Percentiles rank a stretch among this genome's conserved stretches.
These are phyloP conservation scores for Enteromius unitaeniatus DNA, from an alignment of 2,797 vertebrate species.

Conservation along the genomic window DNA sequence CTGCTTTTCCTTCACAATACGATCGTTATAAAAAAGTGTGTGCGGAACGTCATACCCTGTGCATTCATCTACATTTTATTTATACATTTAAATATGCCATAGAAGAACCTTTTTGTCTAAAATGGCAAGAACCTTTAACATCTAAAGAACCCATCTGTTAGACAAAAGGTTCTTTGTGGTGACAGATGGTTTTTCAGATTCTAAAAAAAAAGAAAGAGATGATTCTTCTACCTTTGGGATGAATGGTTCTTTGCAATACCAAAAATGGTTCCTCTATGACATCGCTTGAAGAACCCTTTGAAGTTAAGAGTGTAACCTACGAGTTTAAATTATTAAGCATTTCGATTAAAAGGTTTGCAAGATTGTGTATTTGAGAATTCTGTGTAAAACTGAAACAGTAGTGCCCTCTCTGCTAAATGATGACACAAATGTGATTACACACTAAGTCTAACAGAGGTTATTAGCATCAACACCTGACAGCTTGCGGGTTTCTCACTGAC, in stretches of 20 bases:
- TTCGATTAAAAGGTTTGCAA: not conserved
- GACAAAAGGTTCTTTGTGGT: too few species aligned
- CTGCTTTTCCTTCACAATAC: not conserved
- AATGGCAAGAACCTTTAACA: too few species aligned
- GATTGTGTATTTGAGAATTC: not conserved
- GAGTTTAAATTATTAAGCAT: not conserved
- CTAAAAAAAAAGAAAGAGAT: too few species aligned
- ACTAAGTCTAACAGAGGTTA: not conserved
- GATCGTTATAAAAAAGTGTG: not conserved
- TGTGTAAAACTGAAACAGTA: not conserved
- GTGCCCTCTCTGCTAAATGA: not conserved
- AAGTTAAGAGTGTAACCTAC: not conserved
- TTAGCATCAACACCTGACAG: not conserved
- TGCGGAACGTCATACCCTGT: not conserved
- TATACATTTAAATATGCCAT: too few species aligned
- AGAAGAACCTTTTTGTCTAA: too few species aligned
- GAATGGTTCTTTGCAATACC: too few species aligned
- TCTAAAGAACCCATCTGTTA: too few species aligned
- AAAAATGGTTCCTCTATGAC: too few species aligned
- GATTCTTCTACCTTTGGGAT: too few species aligned
- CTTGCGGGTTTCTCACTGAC: slow-evolving; percentile 7
- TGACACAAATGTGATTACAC: not conserved
- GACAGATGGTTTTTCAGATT: too few species aligned
- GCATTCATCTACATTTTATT: not conserved
- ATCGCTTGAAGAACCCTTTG: too few species aligned